phyloP scores from a whole-genome alignment of 2,888 invertebrate genomes.

The Nomada fucata region DNA sequence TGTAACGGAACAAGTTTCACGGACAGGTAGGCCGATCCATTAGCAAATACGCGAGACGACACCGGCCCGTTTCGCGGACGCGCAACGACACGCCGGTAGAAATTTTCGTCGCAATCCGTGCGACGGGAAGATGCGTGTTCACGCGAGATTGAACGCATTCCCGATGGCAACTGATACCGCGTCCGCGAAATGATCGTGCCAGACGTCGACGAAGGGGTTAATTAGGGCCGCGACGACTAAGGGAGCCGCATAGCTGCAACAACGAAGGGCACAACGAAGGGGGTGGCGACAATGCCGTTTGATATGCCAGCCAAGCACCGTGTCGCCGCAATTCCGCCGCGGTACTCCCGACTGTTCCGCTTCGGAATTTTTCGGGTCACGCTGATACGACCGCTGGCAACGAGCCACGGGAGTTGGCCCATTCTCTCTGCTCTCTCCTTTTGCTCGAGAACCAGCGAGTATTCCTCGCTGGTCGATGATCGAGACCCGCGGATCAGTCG shows the following conservation, averaged over 20 bases:
- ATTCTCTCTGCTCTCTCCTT: not conserved
- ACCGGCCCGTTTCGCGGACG: not conserved
- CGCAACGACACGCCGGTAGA: constrained; percentile 9
- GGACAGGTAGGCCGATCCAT: constrained; percentile 16
- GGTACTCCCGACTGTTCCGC: constrained; percentile 42
- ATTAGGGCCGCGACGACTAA: constrained; percentile 6
- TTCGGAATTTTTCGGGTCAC: constrained; percentile 77
- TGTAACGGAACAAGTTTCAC: constrained; percentile 32
- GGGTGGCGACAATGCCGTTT: constrained; percentile 32
- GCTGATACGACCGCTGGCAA: constrained; percentile 74
- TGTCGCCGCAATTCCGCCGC: constrained; percentile 42
- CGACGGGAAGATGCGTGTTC: constrained; percentile 15
- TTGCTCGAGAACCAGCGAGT: constrained; percentile 7
- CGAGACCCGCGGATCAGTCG: not conserved
- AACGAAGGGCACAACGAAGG: not conserved
- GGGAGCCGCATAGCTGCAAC: constrained; percentile 5
- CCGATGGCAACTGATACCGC: not conserved
- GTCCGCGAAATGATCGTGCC: no score
- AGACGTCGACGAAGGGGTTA: not conserved
- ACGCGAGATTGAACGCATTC: not conserved
- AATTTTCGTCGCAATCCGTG: constrained; percentile 29
- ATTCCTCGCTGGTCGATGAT: not conserved
- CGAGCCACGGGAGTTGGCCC: constrained; percentile 66
- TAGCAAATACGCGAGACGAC: constrained; percentile 27
- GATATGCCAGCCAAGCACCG: constrained; percentile 53